Base-by-base conservation (phyloP, 2,797 vertebrate genomes). In the Sebastiscus albofasciatus region DNA sequence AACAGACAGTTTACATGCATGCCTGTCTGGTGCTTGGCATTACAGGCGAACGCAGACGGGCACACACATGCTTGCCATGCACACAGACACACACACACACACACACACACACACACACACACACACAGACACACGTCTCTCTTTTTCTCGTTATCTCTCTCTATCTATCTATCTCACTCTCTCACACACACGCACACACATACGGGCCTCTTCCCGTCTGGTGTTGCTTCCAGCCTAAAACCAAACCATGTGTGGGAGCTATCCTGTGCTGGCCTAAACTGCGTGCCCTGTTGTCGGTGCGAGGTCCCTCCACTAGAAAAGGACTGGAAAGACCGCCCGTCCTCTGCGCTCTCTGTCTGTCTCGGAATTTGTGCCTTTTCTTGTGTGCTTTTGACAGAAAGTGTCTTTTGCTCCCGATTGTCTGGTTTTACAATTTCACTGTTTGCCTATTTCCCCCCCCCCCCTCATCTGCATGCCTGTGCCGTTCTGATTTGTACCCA, bases 231-330 rank as follows among this genome's bases (percentile, higher is more conserved):
- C 85, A 90, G 49, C 52, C 79, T 89, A 92, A 93, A 92, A 89
- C 82, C 83, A 94, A 93, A 91, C 88, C 90, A 93, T 90, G 89
- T 92, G 92, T 93, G 85, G 65, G 69, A 90, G 80, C 81, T 74
- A 80, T 88, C 85, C 82, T 85, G 61, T 52, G 80, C 81, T 80
- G 81, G 68, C 49, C 78, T 81, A 62, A 86, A 85, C 86, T 81
- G 76, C 77, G 72, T 77, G 70, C 77, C 71, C 74, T 56, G 54
- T n/a, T 69, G 24, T 24, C 24, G 79, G 65, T 81, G 67, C 66
- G 24, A n/a, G 27, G 77, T 80, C 56, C 66, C 67, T 86, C 69
- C 33, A 65, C 6, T 7, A 49, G 16, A 49, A 29, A 42, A 36
- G 12, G 52, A 66, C 20, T 67, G 65, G 22, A 76, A 65, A 69